Evolutionary conservation across 2,113 vertebrate species (phyloP).

Genomic region (Xenopus tropicalis): DNA sequence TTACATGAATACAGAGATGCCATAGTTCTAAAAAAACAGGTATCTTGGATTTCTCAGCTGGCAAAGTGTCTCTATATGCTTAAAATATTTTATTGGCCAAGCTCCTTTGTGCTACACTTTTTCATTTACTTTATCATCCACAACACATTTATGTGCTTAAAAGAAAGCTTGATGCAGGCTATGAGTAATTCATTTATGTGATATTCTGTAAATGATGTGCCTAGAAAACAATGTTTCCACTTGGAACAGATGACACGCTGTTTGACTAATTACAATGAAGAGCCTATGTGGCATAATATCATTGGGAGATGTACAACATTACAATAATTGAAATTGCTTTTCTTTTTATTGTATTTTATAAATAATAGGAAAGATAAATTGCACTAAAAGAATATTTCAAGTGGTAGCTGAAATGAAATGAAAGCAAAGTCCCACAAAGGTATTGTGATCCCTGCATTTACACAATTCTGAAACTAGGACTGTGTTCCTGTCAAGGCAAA

Average conservation of each 20-base stretch:
- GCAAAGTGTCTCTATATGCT: too few species aligned
- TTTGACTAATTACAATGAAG: background rate
- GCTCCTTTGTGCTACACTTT: background rate
- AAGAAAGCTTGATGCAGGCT: slow-evolving; percentile 13
- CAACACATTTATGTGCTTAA: slow-evolving; percentile 8
- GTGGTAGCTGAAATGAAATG: slow-evolving; percentile 4
- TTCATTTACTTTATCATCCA: slow-evolving; percentile 12
- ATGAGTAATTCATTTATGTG: slow-evolving; percentile 26
- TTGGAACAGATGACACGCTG: slow-evolving; percentile 18
- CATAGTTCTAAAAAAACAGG: too few species aligned
- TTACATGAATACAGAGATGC: too few species aligned
- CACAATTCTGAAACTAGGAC: slow-evolving; percentile 58
- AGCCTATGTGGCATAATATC: slow-evolving; percentile 1
- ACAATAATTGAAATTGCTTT: slow-evolving; percentile 3
- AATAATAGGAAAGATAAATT: slow-evolving; percentile 23
- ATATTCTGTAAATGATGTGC: slow-evolving; percentile 29
- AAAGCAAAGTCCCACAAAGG: slow-evolving; percentile 44
- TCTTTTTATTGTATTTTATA: background rate
- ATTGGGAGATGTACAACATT: background rate
- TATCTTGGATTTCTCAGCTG: too few species aligned
- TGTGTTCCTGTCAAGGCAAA: slow-evolving; percentile 66
- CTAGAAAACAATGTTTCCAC: slow-evolving; percentile 18
- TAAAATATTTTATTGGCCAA: too few species aligned
- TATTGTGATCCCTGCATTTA: slow-evolving; percentile 53
- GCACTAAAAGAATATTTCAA: slow-evolving; percentile 19